Conservation (phyloP, 2,797 vertebrate species). For the Rhyacichthys aspro region DNA sequence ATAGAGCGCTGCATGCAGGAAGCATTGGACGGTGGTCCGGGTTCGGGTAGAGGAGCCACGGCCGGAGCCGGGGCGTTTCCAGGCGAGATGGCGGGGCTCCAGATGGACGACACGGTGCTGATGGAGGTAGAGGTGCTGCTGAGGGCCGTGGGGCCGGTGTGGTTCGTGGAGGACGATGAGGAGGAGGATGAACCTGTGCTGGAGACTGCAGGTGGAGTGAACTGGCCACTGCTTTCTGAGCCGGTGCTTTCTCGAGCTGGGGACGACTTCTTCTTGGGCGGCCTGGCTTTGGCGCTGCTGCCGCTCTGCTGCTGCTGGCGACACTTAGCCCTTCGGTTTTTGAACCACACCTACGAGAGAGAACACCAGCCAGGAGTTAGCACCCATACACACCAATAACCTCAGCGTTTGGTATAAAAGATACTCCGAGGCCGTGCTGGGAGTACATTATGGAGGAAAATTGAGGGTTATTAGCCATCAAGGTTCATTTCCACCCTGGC, state of each 20-base stretch:
- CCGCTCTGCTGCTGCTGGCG: constrained; percentile 93
- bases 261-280: constrained; percentile 94
- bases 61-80: constrained; percentile 81
- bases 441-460: constrained; percentile 77
- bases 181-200: constrained; percentile 91
- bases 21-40: constrained; percentile 84
- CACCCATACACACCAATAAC: constrained; percentile 18
- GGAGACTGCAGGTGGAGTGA: constrained; percentile 93
- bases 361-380: constrained; percentile 48
- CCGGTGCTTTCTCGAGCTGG: constrained; percentile 94
- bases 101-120: constrained; percentile 92
- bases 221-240: constrained; percentile 96
- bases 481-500: constrained; percentile 77
- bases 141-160: constrained; percentile 72
- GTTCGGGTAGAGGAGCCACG: constrained; percentile 84
- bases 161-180: constrained; percentile 84
- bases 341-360: constrained; percentile 92
- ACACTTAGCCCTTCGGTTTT: constrained; percentile 97
- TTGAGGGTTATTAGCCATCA: constrained; percentile 78
- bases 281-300: constrained; percentile 87
- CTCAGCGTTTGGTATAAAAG: constrained; percentile 16
- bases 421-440: constrained; percentile 47
- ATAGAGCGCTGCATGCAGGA: constrained; percentile 96
- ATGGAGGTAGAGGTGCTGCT: constrained; percentile 84
- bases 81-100: constrained; percentile 97